These are phyloP conservation scores for Circaetus cinerascens DNA, from an alignment of 2,113 vertebrate genomes.

Conservation along the genomic window DNA sequence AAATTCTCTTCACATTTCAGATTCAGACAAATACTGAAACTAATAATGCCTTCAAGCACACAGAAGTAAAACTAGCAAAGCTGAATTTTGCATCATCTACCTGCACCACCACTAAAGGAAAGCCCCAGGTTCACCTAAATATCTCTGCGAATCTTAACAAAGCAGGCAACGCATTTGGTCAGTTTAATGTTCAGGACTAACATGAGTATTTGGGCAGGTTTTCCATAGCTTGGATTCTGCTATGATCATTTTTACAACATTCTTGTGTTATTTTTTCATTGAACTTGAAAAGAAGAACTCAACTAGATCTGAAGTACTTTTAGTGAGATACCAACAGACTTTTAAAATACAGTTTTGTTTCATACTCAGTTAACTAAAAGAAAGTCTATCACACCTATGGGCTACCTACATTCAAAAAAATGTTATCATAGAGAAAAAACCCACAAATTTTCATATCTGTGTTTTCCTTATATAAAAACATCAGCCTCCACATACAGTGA, in stretches of 20 bases:
- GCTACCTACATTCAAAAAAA: background rate
- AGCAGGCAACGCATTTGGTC: background rate
- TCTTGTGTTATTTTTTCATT: background rate
- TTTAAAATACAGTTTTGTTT: background rate
- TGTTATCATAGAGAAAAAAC: background rate
- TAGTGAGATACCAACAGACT: background rate
- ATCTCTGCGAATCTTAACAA: background rate
- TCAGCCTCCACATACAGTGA: rapidly evolving
- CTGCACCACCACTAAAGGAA: background rate
- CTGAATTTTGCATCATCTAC: background rate
- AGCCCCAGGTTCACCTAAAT: background rate
- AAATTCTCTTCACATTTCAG: background rate
- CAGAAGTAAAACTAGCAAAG: background rate
- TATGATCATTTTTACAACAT: background rate
- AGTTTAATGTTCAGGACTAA: background rate
- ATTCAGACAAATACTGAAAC: background rate
- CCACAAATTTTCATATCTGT: background rate
- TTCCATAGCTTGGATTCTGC: background rate
- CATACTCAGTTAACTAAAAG: background rate
- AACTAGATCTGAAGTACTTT: background rate
- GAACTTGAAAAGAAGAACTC: background rate
- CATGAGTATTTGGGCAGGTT: background rate
- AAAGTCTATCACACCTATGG: background rate
- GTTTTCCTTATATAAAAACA: background rate
- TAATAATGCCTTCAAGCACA: background rate